Evolutionary conservation across 35 echinoderm and acorn worm species (phyloP).

Genomic region (Patiria miniata): DNA sequence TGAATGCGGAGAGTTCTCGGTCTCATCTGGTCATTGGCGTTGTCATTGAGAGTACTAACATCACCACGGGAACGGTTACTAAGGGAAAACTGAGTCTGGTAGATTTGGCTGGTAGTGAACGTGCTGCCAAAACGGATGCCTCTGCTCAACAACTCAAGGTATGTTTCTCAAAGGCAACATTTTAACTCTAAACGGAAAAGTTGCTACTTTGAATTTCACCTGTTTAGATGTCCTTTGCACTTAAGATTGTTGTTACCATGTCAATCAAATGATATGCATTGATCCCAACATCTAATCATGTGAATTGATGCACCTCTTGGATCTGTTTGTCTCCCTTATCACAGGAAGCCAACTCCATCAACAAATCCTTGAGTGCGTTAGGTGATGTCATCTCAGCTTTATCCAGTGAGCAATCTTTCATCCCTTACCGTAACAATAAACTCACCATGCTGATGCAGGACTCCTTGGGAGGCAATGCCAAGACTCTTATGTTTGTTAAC

Average conservation of each 20-base stretch:
- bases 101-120: conserved; percentile 96
- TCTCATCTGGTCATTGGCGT: conserved; percentile 91
- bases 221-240: too few relatives aligned
- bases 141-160: conserved; percentile 87
- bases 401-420: conserved; percentile 95
- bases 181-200: conserved; percentile 22
- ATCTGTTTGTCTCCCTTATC: not conserved
- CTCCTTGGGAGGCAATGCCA: conserved; percentile 90
- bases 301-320: not conserved
- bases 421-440: conserved; percentile 96
- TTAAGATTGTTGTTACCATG: too few relatives aligned
- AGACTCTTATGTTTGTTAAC: conserved; percentile 98
- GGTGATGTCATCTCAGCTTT: conserved; percentile 93
- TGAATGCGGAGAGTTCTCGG: conserved; percentile 94
- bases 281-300: not conserved
- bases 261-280: too few relatives aligned
- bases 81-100: conserved; percentile 93
- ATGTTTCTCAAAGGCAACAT: not conserved
- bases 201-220: too few relatives aligned
- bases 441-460: conserved; percentile 98
- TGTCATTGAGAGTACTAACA: conserved; percentile 87
- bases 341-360: conserved; percentile 98
- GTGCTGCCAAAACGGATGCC: conserved; percentile 93
- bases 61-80: conserved; percentile 68
- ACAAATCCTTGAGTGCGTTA: conserved; percentile 94